A percentile compares a stretch with the other conserved stretches of the same genome.
Evolutionary conservation across 1,140 invertebrate species (phyloP).

Genomic region (Cephus cinctus): DNA sequence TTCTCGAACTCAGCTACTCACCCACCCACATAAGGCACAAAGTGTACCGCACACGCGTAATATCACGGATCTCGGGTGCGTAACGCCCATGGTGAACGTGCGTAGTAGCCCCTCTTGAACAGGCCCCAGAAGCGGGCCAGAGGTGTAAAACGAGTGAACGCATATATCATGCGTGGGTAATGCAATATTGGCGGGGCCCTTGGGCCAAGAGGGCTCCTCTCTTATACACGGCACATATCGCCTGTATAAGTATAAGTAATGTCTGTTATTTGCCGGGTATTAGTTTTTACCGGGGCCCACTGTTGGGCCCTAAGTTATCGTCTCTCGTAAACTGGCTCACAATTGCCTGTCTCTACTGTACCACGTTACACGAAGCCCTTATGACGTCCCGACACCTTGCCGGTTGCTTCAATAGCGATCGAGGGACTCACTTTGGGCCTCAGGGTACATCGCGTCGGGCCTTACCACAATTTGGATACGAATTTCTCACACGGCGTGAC

Average conservation of each 20-base stretch:
- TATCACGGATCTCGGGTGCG: too few species aligned
- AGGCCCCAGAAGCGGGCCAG: constrained; percentile 8
- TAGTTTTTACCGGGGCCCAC: constrained; percentile 37
- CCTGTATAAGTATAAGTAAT: constrained; percentile 40
- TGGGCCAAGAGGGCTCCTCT: constrained; percentile 22
- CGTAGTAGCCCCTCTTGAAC: constrained; percentile 2
- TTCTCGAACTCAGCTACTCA: too few species aligned
- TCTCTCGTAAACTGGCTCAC: constrained; percentile 39
- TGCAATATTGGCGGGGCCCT: constrained; percentile 32
- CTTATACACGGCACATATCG: neutral
- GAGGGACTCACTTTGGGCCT: too few species aligned
- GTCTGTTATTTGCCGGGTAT: constrained; percentile 42
- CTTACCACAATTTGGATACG: too few species aligned
- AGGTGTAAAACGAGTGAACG: constrained; percentile 36
- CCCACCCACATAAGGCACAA: too few species aligned
- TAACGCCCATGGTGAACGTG: constrained; percentile 1
- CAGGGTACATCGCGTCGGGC: too few species aligned
- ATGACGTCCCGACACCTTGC: too few species aligned
- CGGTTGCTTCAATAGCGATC: too few species aligned
- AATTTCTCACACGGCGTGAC: too few species aligned
- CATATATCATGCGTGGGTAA: constrained; percentile 38
- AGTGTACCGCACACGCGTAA: too few species aligned
- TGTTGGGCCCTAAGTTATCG: constrained; percentile 44
- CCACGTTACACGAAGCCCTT: too few species aligned
- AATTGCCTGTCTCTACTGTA: constrained; percentile 36